These are phyloP conservation scores for Metaphire vulgaris DNA, from an alignment of 1,140 invertebrate species.

Conservation along the genomic window DNA sequence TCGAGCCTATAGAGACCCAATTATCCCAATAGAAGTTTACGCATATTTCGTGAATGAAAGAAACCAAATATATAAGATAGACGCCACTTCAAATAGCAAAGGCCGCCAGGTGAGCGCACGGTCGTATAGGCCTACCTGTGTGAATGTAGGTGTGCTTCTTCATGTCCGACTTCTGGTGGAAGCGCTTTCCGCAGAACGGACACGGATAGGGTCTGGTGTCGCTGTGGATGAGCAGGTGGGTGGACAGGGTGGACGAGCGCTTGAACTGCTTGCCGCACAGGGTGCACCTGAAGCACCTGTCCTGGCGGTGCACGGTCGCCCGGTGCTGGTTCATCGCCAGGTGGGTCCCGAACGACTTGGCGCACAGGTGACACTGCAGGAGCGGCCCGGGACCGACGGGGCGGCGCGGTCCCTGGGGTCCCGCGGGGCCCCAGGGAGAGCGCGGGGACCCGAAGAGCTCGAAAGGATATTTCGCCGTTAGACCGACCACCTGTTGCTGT, in stretches of 20 bases:
- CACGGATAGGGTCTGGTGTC: slow-evolving; percentile 65
- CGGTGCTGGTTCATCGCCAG: not conserved
- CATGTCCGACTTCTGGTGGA: slow-evolving; percentile 99
- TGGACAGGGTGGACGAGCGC: slow-evolving; percentile 91
- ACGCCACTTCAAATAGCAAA: too few relatives aligned
- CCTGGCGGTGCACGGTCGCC: not conserved
- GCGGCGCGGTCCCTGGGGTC: too few relatives aligned
- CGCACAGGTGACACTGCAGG: not conserved
- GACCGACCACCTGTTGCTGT: too few relatives aligned
- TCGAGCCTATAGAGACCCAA: too few relatives aligned
- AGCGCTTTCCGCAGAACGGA: slow-evolving; percentile 79
- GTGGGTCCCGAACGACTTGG: not conserved
- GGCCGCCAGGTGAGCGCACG: too few relatives aligned
- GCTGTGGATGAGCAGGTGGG: slow-evolving; percentile 95
- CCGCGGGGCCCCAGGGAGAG: not conserved
- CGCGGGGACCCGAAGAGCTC: too few relatives aligned
- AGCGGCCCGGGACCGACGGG: too few relatives aligned
- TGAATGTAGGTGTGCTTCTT: slow-evolving; percentile 99
- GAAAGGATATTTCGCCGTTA: too few relatives aligned
- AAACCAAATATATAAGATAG: too few relatives aligned
- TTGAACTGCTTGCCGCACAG: slow-evolving; percentile 98
- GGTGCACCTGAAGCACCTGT: slow-evolving; percentile 63
- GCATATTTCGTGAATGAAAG: too few relatives aligned
- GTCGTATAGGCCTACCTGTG: too few relatives aligned
- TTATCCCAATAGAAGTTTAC: too few relatives aligned